phyloP scores from a whole-genome alignment of 2,888 invertebrate species.

The Hartigia nigra region DNA sequence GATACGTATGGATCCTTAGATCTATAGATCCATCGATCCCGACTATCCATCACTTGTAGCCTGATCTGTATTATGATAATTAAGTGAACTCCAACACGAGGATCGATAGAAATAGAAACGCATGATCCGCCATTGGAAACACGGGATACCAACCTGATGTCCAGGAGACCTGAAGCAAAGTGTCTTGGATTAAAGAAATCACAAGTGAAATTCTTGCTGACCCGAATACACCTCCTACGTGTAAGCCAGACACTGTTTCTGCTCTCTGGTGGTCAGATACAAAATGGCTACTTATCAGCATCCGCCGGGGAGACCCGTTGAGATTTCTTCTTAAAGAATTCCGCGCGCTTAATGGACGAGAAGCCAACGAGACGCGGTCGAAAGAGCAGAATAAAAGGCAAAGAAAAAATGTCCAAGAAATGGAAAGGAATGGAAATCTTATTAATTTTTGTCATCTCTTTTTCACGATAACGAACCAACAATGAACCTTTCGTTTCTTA shows the following conservation, averaged over 20 bases:
- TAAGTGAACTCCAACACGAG: not conserved
- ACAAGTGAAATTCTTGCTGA: conserved; percentile 11
- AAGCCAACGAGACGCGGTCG: not conserved
- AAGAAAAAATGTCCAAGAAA: not conserved
- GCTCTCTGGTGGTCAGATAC: not conserved
- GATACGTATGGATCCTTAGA: not conserved
- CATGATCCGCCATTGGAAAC: not conserved
- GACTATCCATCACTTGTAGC: not conserved
- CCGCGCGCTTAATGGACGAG: not conserved
- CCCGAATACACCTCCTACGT: conserved; percentile 8
- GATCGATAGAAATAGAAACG: conserved; percentile 3
- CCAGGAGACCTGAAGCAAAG: not conserved
- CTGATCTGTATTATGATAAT: not conserved
- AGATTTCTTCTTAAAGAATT: not conserved
- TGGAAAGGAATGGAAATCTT: no score
- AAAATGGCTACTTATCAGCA: not conserved
- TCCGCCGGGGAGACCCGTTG: not conserved
- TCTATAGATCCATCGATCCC: not conserved
- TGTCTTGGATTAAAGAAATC: conserved; percentile 4
- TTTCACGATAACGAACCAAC: not conserved
- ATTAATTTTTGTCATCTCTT: not conserved
- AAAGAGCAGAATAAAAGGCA: not conserved
- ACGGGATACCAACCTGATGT: not conserved
- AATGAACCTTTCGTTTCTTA: not conserved
- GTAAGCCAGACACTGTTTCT: not conserved